Conservation (phyloP, 2,888 invertebrate species). For the Papilio gigon region DNA sequence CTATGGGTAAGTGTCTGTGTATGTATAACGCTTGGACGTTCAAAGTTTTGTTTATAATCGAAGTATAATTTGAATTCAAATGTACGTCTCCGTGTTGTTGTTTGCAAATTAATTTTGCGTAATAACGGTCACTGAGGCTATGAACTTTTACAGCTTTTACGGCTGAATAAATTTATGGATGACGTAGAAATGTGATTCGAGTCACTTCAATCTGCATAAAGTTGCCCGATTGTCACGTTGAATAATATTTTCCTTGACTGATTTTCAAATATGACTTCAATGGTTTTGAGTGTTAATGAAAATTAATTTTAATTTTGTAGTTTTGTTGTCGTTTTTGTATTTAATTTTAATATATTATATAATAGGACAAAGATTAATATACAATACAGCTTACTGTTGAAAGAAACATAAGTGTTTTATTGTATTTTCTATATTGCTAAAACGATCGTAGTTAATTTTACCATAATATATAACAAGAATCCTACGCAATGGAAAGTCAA, state of each 20-base stretch:
- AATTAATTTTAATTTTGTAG: not conserved
- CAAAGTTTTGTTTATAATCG: not conserved
- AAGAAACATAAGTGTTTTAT: not conserved
- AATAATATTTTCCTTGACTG: slow-evolving; percentile 41
- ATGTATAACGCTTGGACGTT: not conserved
- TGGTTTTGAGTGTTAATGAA: not conserved
- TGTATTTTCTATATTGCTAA: no score
- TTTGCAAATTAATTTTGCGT: slow-evolving; percentile 36
- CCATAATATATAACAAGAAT: not conserved
- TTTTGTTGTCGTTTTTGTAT: not conserved
- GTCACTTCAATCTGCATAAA: slow-evolving; percentile 60
- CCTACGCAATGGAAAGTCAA: not conserved
- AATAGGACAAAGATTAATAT: not conserved
- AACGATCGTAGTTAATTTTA: not conserved
- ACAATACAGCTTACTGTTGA: not conserved
- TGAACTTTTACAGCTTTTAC: slow-evolving; percentile 53
- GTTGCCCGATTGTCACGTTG: slow-evolving; percentile 52
- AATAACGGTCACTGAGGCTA: slow-evolving; percentile 45
- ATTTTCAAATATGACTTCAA: not conserved
- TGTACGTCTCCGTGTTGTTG: not conserved
- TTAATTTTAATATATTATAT: not conserved
- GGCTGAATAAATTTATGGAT: slow-evolving; percentile 52
- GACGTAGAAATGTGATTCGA: slow-evolving; percentile 46
- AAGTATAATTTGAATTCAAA: slow-evolving; percentile 24
- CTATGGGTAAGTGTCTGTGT: slow-evolving; percentile 54